Base-by-base conservation (phyloP, 2,797 vertebrate species). In the Vireo griseus region DNA sequence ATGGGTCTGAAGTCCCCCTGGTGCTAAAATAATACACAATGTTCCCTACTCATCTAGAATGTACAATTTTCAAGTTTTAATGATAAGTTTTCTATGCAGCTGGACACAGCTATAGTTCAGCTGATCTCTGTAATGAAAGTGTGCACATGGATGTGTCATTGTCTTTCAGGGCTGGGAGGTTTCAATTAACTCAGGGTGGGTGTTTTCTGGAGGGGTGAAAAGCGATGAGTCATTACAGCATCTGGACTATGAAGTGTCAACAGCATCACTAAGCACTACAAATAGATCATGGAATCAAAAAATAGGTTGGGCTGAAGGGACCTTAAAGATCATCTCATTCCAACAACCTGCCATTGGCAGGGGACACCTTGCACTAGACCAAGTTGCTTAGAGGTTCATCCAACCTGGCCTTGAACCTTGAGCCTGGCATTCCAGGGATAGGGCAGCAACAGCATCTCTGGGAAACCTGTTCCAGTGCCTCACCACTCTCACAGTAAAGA, bases 221-320 rank as follows among this genome's bases (percentile, higher is more conserved):
- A 17, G 6, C 0, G 0, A 9, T 4, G 22, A 67, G 15, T 61
- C 47, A 55, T n/a, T 50, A 47, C 5, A 69, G 39, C 51, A 66
- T 15, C 35, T 66, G 67, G 16, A 44, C 28, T 52, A 5, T 29
- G 33, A 73, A 63, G 9, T 31, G 13, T 63, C 65, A 26, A 4
- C 5, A 52, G 10, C n/a, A 72, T 63, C 68, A 71, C 20, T 35
- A 74, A 42, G 8, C 28, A 59, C 44, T 66, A n/a, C 7, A 65
- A 58, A 78, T 0, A 63, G 12, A 31, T 22, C 37, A 45, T 16
- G 52, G 47, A 52, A 33, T 6, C 11, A 58, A 0, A 10, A 8
- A 31, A 35, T n/a, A 14, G 8, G 24, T 57, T 77, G 51, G 29
- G 15, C 10, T 40, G 6, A 65, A 35, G 4, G 8, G 6, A 16